Evolutionary conservation across 2,113 vertebrate genomes (phyloP), one percentile per base, ranked within the genome.

Genomic region (Malurus elegans): DNA sequence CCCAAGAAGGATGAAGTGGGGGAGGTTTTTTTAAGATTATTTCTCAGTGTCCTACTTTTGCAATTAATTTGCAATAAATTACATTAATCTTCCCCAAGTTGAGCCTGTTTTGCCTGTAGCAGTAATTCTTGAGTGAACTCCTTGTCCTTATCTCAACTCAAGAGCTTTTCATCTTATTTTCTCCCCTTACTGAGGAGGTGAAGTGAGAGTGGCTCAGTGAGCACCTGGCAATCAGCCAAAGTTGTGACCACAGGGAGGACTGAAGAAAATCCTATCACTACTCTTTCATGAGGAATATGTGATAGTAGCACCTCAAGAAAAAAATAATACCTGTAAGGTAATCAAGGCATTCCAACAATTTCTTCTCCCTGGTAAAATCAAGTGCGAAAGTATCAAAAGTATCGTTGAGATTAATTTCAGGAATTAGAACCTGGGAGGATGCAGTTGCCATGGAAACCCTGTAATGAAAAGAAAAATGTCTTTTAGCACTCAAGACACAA

Each of bases 371-470:
- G 53, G 99, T 98, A 96, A 99, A 99, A 98, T 99, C 99, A 97
- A 99, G 97, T 53, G 99, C 99, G 67, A 99, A 99, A 21, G 99
- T 99, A 95, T 99, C 99, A 73, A 99, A 99, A 42, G 98, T 99
- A 96, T 99, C 99, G 1, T 99, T 99, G 95, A 99, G 98, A 98
- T 99, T 99, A 91, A 99, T 99, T 98, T 99, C 99, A 86, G 99
- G 99, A 97, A 99, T 98, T 94, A 99, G 98, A 96, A 99, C 98
- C 96, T 99, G 99, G 61, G 99, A 99, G 11, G 99, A 99, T 48
- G 99, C 98, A 20, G 99, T 99, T 95, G 99, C 99, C 99, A 99
- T 99, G 42, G 99, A 99, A 51, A 99, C 99, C 95, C 99, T 99
- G 93, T 62, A 98, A 98, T 65, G 31, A 93, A 91, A 96, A 88